phyloP scores from a whole-genome alignment of 2,113 vertebrate genomes.

The Amazona vittata region DNA sequence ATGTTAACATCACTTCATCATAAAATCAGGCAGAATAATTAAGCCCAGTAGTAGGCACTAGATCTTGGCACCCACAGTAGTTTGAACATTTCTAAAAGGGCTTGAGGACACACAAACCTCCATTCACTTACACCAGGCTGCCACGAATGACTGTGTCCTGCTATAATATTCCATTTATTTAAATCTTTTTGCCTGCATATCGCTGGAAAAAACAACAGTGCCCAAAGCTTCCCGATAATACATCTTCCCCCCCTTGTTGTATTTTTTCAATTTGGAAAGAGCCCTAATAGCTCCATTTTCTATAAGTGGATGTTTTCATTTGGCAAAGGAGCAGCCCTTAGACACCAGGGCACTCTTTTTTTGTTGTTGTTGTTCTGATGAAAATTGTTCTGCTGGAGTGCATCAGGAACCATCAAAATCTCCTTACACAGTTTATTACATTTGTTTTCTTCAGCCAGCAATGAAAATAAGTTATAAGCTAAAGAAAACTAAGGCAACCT shows the following conservation, averaged over 20 bases:
- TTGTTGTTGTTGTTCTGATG: neutral
- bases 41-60: neutral
- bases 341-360: neutral
- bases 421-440: neutral
- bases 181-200: neutral
- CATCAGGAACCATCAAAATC: neutral
- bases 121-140: neutral
- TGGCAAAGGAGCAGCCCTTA: neutral
- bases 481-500: neutral
- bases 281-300: neutral
- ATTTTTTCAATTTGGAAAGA: slow-evolving; percentile 38
- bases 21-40: neutral
- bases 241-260: neutral
- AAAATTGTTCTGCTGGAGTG: neutral
- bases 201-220: neutral
- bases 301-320: neutral
- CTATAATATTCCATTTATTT: neutral
- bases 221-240: neutral
- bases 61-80: neutral
- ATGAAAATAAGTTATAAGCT: neutral
- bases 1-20: fast-evolving
- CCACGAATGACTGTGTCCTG: neutral
- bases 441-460: neutral
- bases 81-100: neutral
- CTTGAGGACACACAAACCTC: neutral